Conservation (phyloP, 2,113 vertebrate species). For the Antigone vipio region DNA sequence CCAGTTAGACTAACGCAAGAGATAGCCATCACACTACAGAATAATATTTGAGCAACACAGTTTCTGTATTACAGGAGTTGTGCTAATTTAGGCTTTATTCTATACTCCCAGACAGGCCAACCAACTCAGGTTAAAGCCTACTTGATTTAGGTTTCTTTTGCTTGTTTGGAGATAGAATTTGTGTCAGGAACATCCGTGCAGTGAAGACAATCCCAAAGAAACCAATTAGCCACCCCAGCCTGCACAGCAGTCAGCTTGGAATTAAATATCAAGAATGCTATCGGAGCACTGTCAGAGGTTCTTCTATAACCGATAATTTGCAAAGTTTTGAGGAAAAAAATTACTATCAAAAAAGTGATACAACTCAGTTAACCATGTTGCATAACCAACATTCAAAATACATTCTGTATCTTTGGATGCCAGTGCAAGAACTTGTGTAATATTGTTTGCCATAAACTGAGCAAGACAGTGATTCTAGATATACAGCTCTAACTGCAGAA, state of each 20-base stretch:
- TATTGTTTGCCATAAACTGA: background rate
- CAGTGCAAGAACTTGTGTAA: background rate
- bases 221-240: background rate
- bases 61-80: background rate
- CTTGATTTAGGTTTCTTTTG: background rate
- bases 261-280: background rate
- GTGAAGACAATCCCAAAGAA: background rate
- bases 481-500: background rate
- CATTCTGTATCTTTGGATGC: background rate
- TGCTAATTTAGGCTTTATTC: background rate
- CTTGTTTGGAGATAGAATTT: background rate
- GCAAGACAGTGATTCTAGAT: background rate
- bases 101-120: background rate
- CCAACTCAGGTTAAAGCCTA: background rate
- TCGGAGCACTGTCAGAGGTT: background rate
- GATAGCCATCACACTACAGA: background rate
- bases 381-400: background rate
- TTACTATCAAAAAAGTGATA: no score
- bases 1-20: background rate
- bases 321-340: background rate
- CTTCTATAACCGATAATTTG: fast-evolving
- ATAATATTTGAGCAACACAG: fast-evolving
- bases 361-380: background rate
- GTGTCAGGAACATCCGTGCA: background rate
- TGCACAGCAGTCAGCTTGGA: background rate